Conservation (phyloP, 2,888 invertebrate genomes). For the Nebria salina region DNA sequence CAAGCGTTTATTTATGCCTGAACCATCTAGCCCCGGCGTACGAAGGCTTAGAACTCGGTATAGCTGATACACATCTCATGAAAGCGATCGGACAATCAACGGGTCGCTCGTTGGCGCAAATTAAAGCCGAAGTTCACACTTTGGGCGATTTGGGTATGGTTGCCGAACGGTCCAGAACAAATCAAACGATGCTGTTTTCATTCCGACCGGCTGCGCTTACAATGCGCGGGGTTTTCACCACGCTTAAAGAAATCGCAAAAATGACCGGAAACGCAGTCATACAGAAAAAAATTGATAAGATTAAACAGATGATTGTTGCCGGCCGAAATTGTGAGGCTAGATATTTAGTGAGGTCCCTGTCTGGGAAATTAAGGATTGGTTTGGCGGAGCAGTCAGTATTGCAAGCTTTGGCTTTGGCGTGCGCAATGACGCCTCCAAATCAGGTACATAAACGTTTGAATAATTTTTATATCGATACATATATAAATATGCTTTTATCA, state of each 20-base stretch:
- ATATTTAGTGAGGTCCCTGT: conserved; percentile 87
- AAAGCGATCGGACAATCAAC: conserved; percentile 93
- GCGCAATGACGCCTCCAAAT: conserved; percentile 80
- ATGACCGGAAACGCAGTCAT: conserved; percentile 78
- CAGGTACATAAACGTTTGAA: conserved; percentile 59
- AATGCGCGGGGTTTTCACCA: conserved; percentile 79
- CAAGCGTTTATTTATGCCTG: conserved; percentile 93
- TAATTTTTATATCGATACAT: background rate
- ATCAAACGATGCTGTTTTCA: conserved; percentile 81
- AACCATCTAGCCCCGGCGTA: conserved; percentile 97
- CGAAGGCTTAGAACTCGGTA: conserved; percentile 91
- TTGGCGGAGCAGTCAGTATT: conserved; percentile 96
- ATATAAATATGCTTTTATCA: background rate
- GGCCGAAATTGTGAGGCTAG: conserved; percentile 88
- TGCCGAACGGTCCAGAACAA: conserved; percentile 84
- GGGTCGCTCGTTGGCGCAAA: conserved; percentile 83
- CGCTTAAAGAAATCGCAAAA: conserved; percentile 85
- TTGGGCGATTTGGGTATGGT: conserved; percentile 92
- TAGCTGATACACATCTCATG: conserved; percentile 93
- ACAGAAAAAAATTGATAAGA: conserved; percentile 89
- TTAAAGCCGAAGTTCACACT: conserved; percentile 76
- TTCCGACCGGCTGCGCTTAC: conserved; percentile 83
- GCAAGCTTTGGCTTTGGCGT: conserved; percentile 88
- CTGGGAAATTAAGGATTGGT: conserved; percentile 95
- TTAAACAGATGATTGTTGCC: conserved; percentile 92